These are phyloP conservation scores for Tragelaphus strepsiceros DNA, from an alignment of 2,113 vertebrate species.

Conservation along the genomic window DNA sequence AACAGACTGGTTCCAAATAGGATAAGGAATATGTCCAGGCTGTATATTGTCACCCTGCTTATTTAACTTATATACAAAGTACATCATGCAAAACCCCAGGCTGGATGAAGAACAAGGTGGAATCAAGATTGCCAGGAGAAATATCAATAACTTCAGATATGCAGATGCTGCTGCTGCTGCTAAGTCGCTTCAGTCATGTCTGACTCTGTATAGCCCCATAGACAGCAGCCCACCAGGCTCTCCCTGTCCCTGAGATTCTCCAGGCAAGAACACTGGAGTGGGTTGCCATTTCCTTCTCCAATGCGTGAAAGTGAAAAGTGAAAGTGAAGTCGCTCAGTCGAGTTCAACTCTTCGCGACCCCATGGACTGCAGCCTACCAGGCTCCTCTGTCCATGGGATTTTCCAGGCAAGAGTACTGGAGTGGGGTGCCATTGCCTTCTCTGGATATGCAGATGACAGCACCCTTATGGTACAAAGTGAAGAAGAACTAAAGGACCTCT, in stretches of 20 bases:
- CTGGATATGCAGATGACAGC: neutral
- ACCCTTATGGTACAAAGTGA: neutral
- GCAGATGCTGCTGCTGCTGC: too few species aligned
- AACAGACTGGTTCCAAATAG: too few species aligned
- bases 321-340: neutral
- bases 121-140: too few species aligned
- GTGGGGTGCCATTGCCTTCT: neutral
- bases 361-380: neutral
- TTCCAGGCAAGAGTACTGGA: neutral
- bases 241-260: neutral
- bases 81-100: too few species aligned
- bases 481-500: neutral
- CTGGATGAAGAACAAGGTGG: too few species aligned
- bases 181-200: too few species aligned
- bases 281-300: neutral
- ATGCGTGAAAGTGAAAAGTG: neutral
- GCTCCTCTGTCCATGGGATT: neutral
- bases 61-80: too few species aligned
- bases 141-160: too few species aligned
- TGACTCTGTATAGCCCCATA: too few species aligned
- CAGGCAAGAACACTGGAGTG: neutral
- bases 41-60: too few species aligned
- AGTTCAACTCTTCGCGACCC: fast-evolving
- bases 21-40: too few species aligned
- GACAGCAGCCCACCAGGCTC: too few species aligned